These are phyloP conservation scores for Enteromius thamalakanensis DNA, from an alignment of 2,797 vertebrate genomes.

Conservation along the genomic window DNA sequence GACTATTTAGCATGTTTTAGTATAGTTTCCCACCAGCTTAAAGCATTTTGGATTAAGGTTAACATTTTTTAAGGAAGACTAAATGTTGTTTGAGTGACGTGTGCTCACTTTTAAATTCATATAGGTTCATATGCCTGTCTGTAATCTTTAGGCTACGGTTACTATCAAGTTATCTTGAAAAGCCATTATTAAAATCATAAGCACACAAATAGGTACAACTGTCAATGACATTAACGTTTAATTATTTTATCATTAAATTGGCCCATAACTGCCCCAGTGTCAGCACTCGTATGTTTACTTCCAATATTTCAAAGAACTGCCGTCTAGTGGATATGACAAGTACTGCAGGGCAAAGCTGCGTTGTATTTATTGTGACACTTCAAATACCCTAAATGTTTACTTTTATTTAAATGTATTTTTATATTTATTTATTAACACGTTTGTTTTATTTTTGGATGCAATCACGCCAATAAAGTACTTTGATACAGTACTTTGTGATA, in stretches of 20 bases:
- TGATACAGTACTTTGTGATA: background rate
- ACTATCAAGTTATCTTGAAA: background rate
- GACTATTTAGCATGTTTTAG: background rate
- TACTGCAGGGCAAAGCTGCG: slow-evolving; percentile 29
- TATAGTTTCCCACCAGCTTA: background rate
- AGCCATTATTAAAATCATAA: background rate
- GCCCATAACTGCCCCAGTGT: background rate
- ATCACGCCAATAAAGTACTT: background rate
- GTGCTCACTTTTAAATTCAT: background rate
- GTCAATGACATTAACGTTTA: background rate
- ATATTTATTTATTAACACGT: background rate
- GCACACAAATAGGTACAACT: background rate
- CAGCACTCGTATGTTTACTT: background rate
- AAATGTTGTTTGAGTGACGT: background rate
- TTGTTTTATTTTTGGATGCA: background rate
- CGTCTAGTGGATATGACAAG: slow-evolving; percentile 62
- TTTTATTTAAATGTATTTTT: background rate
- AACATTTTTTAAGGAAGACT: background rate
- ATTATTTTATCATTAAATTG: background rate
- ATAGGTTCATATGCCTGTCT: background rate
- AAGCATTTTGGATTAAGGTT: background rate
- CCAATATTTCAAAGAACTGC: slow-evolving; percentile 33
- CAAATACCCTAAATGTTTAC: background rate
- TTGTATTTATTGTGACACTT: background rate
- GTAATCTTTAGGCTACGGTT: background rate